Conservation (phyloP, 2,797 vertebrate genomes). For the Danio albolineatus region DNA sequence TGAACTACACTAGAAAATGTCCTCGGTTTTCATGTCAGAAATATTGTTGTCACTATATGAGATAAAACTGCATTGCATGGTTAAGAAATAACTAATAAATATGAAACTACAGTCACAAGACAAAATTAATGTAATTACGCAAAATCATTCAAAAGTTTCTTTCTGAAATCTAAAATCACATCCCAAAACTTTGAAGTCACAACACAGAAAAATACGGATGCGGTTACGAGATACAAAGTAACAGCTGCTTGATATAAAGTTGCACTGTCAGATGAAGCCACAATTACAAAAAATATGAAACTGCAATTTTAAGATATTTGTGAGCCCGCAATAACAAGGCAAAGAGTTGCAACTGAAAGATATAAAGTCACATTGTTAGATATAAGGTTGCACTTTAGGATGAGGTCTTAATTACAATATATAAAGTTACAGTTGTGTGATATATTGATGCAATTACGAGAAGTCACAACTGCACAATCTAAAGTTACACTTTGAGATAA, state of each 20-base stretch:
- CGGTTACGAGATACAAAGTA: not conserved
- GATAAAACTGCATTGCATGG: too few species aligned
- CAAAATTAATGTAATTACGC: too few species aligned
- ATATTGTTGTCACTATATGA: too few species aligned
- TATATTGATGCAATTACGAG: not conserved
- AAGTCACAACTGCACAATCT: not conserved
- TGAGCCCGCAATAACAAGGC: not conserved
- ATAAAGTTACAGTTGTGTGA: not conserved
- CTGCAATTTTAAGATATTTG: not conserved
- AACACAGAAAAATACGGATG: not conserved
- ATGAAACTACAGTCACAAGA: too few species aligned
- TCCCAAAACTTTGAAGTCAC: not conserved
- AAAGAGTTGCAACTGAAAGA: not conserved
- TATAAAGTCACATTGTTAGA: too few species aligned
- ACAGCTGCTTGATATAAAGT: not conserved
- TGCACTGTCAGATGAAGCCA: not conserved
- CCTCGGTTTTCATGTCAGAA: too few species aligned
- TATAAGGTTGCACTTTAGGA: not conserved
- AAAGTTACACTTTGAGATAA: not conserved
- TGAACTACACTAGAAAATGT: too few species aligned
- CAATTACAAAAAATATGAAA: not conserved
- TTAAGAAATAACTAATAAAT: too few species aligned
- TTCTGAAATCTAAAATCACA: too few species aligned
- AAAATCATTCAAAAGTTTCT: too few species aligned
- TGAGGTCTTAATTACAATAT: not conserved